A percentile compares a stretch with the other conserved stretches of the same genome.
Evolutionary conservation across 2,888 invertebrate genomes (phyloP).

Genomic region (Mechanitis mazaeus): DNA sequence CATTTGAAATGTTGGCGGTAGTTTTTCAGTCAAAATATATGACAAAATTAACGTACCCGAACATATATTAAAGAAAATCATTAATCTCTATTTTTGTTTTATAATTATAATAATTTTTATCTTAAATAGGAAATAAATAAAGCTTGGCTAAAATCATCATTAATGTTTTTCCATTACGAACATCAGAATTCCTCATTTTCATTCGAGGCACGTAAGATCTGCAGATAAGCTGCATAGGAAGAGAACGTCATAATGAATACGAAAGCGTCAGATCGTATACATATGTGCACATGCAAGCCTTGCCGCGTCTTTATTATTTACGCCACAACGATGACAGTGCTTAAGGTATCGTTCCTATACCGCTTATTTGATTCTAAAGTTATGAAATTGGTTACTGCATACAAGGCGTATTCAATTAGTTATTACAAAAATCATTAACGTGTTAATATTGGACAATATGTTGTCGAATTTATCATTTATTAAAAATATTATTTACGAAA

Average conservation of each 20-base stretch:
- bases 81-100: no score
- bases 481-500: no score
- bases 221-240: conserved; percentile 24
- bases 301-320: conserved; percentile 56
- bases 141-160: not conserved
- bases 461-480: no score
- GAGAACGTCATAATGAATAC: conserved; percentile 27
- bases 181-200: conserved; percentile 6
- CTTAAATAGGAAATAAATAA: conserved; percentile 4
- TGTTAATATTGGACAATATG: no score
- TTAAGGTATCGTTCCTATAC: conserved; percentile 35
- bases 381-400: no score
- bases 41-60: no score
- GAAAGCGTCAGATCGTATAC: conserved; percentile 25
- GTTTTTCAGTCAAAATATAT: no score
- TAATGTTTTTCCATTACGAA: conserved; percentile 2
- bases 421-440: no score
- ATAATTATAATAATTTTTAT: conserved; percentile 7
- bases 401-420: no score
- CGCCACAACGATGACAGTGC: conserved; percentile 44
- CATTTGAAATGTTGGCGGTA: no score
- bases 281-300: conserved; percentile 29
- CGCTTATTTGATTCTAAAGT: conserved; percentile 6
- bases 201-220: conserved; percentile 23
- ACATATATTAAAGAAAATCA: no score